Evolutionary conservation across 2,797 vertebrate species (phyloP).

Genomic region (Protonibea diacanthus): DNA sequence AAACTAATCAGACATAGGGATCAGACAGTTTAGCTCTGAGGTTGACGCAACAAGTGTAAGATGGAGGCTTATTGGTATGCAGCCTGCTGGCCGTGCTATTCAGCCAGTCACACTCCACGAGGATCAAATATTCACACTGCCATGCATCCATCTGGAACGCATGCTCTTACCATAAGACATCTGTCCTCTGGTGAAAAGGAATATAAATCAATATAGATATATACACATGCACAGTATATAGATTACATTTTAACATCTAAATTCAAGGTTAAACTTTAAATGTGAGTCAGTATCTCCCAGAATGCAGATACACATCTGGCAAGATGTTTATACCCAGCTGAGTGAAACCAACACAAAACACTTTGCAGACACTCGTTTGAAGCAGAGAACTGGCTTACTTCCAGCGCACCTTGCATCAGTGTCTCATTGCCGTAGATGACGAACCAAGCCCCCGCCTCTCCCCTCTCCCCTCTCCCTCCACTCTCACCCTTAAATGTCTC

Average conservation of each 20-base stretch:
- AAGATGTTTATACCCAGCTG: constrained; percentile 53
- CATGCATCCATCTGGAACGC: constrained; percentile 58
- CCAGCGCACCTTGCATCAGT: constrained; percentile 50
- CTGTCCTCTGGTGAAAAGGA: constrained; percentile 42
- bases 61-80: constrained; percentile 72
- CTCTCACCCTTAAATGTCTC: constrained; percentile 49
- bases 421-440: constrained; percentile 47
- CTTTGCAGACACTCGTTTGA: constrained; percentile 41
- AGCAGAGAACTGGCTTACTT: constrained; percentile 45
- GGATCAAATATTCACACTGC: constrained; percentile 74
- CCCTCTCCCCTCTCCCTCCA: no score
- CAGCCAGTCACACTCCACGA: constrained; percentile 62
- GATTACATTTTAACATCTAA: constrained; percentile 26
- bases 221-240: background rate
- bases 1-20: constrained; percentile 61
- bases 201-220: constrained; percentile 5
- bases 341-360: constrained; percentile 50
- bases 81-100: constrained; percentile 49
- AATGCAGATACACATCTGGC: constrained; percentile 62
- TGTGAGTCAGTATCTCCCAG: constrained; percentile 35
- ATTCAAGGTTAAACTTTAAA: constrained; percentile 63
- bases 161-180: constrained; percentile 53
- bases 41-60: constrained; percentile 81
- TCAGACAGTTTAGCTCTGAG: constrained; percentile 67
- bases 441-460: background rate